Conservation (phyloP, 1,140 invertebrate species). For the Drosophila orena region DNA sequence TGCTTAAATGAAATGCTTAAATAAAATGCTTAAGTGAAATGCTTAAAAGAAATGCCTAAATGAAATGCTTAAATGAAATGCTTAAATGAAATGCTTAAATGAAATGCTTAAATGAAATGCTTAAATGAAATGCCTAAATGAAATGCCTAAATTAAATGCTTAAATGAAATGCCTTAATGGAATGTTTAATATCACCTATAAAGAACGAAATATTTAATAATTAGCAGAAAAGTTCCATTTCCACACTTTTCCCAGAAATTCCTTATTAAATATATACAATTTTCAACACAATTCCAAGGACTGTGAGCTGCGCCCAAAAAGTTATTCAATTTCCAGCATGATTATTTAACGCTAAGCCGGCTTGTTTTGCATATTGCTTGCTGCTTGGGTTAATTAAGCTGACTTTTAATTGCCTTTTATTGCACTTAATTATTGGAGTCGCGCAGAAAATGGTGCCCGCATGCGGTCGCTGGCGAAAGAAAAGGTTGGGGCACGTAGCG, state of each 20-base stretch:
- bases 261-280: not conserved
- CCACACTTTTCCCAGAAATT: not conserved
- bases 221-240: not conserved
- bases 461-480: not conserved
- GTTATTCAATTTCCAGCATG: slow-evolving; percentile 22
- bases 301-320: not conserved
- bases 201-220: not conserved
- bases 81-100: not conserved
- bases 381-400: slow-evolving; percentile 33
- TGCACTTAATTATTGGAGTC: slow-evolving; percentile 50
- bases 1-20: no score
- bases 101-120: no score
- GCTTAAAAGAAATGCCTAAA: no score
- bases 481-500: not conserved
- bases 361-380: slow-evolving; percentile 40
- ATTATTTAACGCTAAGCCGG: slow-evolving; percentile 20
- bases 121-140: not conserved
- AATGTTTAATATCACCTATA: not conserved
- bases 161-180: no score
- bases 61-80: no score
- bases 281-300: slow-evolving; percentile 4
- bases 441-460: slow-evolving; percentile 4
- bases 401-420: slow-evolving; percentile 37
- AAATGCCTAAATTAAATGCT: no score
- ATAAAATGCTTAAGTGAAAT: no score